phyloP scores from a whole-genome alignment of 1,140 invertebrate genomes.

The Eufriesea mexicana region DNA sequence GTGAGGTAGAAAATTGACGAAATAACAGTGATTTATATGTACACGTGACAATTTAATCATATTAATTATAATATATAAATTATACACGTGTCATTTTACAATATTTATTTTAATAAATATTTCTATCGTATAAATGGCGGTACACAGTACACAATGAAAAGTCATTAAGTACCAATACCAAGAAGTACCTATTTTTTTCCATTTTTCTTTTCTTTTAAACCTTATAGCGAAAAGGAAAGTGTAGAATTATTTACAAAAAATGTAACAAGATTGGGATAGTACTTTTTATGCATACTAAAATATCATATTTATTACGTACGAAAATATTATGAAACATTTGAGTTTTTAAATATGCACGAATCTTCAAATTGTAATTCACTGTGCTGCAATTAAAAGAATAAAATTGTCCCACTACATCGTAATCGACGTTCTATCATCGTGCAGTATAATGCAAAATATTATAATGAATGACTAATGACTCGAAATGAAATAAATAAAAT shows the following conservation, averaged over 20 bases:
- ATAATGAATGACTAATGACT: neutral
- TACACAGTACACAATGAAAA: slow-evolving; percentile 61
- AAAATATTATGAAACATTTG: slow-evolving; percentile 43
- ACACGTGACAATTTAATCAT: slow-evolving; percentile 43
- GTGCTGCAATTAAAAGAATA: slow-evolving; percentile 18
- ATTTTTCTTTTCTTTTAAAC: neutral
- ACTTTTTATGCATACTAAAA: slow-evolving; percentile 46
- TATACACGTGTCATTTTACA: slow-evolving; percentile 49
- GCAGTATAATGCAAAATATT: neutral
- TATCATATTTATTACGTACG: slow-evolving; percentile 45
- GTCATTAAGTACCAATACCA: slow-evolving; percentile 57
- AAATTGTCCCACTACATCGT: neutral
- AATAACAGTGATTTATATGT: slow-evolving; percentile 31
- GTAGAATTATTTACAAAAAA: slow-evolving; percentile 44
- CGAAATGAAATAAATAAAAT: neutral
- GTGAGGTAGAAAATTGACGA: slow-evolving; percentile 18
- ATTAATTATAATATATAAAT: slow-evolving; percentile 61
- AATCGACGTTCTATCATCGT: neutral
- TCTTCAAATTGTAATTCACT: slow-evolving; percentile 17
- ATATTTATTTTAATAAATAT: slow-evolving; percentile 69
- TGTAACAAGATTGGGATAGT: slow-evolving; percentile 34
- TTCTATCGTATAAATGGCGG: slow-evolving; percentile 50
- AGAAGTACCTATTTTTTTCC: slow-evolving; percentile 34
- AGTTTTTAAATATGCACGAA: slow-evolving; percentile 27
- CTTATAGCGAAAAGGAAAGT: slow-evolving; percentile 26